Evolutionary conservation across 53 echinoderm and acorn worm genomes (phyloP).

Genomic region (Antedon mediterranea): DNA sequence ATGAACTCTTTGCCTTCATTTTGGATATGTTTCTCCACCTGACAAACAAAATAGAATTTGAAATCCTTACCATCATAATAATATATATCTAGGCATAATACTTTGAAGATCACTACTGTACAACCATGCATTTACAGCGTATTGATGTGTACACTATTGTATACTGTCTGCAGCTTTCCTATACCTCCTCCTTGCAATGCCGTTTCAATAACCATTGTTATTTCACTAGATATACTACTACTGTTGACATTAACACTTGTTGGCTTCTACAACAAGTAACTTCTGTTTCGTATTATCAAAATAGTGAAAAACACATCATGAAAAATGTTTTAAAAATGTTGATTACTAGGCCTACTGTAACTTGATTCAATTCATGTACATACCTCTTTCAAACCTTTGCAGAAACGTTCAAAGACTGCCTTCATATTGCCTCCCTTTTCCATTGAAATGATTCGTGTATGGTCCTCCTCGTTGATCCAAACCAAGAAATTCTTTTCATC

Average conservation of each 20-base stretch:
- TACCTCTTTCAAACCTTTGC: constrained; percentile 39
- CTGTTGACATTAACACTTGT: too few relatives aligned
- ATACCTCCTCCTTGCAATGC: too few relatives aligned
- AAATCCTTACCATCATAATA: too few relatives aligned
- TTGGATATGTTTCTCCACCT: constrained; percentile 41
- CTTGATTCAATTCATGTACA: background rate
- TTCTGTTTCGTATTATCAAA: too few relatives aligned
- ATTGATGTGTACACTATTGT: too few relatives aligned
- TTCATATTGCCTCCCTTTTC: constrained; percentile 62
- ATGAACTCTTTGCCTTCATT: constrained; percentile 44
- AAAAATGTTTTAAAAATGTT: too few relatives aligned
- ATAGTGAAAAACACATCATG: background rate
- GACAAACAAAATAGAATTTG: background rate
- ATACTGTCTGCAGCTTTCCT: too few relatives aligned
- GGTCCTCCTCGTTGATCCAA: too few relatives aligned
- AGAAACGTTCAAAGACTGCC: constrained; percentile 52
- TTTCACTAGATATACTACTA: too few relatives aligned
- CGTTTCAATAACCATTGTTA: too few relatives aligned
- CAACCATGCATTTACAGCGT: background rate
- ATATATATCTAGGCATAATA: background rate
- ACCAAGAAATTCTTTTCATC: constrained; percentile 57
- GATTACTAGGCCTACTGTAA: too few relatives aligned
- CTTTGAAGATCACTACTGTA: background rate
- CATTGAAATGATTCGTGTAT: constrained; percentile 87
- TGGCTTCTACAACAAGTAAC: too few relatives aligned